A percentile compares a stretch with the other conserved stretches of the same genome.
Evolutionary conservation across 2,113 vertebrate genomes (phyloP).

Genomic region (Symphodus melops): DNA sequence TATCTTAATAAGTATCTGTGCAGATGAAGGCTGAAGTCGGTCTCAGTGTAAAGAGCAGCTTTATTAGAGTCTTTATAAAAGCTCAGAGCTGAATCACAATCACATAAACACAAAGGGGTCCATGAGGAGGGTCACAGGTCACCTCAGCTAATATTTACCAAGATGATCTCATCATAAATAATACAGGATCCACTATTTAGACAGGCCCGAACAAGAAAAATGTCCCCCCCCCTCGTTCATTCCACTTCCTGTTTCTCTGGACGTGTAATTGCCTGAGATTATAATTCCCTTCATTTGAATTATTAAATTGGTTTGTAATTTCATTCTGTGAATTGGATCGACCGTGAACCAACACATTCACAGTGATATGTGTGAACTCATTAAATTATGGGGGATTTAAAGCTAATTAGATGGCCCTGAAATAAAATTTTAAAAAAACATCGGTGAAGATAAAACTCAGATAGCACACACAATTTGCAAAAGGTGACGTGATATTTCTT

Average conservation of each 20-base stretch:
- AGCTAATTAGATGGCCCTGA: conserved; percentile 57
- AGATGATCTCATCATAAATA: conserved; percentile 30
- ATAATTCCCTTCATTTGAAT: conserved; percentile 46
- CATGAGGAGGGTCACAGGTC: conserved; percentile 7
- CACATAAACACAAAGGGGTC: conserved; percentile 9
- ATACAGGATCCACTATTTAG: conserved; percentile 32
- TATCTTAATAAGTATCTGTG: conserved; percentile 75
- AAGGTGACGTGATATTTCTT: too few relatives aligned
- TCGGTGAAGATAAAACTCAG: too few relatives aligned
- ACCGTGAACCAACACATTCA: background rate
- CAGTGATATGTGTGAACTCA: conserved; percentile 4
- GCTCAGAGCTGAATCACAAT: conserved; percentile 32
- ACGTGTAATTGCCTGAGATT: conserved; percentile 38
- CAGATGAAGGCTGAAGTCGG: conserved; percentile 52
- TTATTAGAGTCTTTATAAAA: conserved; percentile 56
- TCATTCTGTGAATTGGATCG: conserved; percentile 23
- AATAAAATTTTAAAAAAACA: too few relatives aligned
- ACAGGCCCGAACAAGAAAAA: background rate
- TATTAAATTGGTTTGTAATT: conserved; percentile 51
- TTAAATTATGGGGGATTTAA: conserved; percentile 37
- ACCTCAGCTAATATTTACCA: conserved; percentile 40
- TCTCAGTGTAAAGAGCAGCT: conserved; percentile 44
- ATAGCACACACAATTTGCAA: too few relatives aligned
- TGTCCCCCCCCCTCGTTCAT: conserved; percentile 34
- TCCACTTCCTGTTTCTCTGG: conserved; percentile 7